Conservation (phyloP, 2,888 invertebrate genomes). For the Ichneumoninae sp. region DNA sequence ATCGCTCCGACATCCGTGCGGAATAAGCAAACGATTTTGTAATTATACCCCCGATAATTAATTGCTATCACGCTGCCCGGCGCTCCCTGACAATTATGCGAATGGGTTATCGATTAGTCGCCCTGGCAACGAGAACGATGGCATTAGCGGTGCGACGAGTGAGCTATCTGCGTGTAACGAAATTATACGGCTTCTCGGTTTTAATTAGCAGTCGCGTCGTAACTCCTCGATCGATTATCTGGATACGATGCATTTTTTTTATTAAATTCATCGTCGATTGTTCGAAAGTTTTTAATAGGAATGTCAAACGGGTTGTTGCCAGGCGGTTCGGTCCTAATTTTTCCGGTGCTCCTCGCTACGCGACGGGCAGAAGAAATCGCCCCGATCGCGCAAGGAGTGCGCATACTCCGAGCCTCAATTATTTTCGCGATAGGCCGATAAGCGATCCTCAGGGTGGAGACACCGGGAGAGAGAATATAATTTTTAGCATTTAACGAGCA, state of each 20-base stretch:
- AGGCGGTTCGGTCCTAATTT: neutral
- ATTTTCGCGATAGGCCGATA: constrained; percentile 32
- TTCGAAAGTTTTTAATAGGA: neutral
- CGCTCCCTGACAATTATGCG: constrained; percentile 54
- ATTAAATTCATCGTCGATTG: constrained; percentile 4
- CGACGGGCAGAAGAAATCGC: constrained; percentile 43
- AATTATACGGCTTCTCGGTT: constrained; percentile 36
- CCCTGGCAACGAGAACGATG: constrained; percentile 18
- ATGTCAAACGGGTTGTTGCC: neutral
- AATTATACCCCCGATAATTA: constrained; percentile 48
- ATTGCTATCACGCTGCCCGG: constrained; percentile 45
- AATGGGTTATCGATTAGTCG: constrained; percentile 62
- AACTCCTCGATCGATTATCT: neutral
- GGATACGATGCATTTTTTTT: neutral
- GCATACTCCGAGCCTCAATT: constrained; percentile 2
- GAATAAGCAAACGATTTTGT: constrained; percentile 39
- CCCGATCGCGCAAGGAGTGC: constrained; percentile 22
- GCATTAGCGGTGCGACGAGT: constrained; percentile 21
- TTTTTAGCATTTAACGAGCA: constrained; percentile 52
- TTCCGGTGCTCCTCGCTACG: neutral
- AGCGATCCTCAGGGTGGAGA: constrained; percentile 36
- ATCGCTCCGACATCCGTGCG: constrained; percentile 21
- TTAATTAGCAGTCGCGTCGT: neutral
- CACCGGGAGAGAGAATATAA: constrained; percentile 43
- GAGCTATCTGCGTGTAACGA: constrained; percentile 21